Evolutionary conservation across 2,113 vertebrate genomes (phyloP), one percentile per base, ranked within the genome.

Genomic region (Hippolais icterina): DNA sequence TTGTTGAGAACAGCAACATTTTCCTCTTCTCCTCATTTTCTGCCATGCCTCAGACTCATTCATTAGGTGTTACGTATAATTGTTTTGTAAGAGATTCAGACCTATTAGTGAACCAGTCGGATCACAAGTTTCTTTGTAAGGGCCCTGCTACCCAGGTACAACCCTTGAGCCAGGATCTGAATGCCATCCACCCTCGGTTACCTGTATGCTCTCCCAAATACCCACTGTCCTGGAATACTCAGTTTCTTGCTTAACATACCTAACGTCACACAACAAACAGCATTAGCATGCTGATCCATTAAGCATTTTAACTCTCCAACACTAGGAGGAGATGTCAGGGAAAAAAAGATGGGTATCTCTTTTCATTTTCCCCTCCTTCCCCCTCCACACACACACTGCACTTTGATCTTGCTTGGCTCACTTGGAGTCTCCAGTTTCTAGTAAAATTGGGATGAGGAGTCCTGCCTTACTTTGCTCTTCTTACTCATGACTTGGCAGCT

Each of bases 131-230:
- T 27, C 12, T 88, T 79, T 39, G 28, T 12, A 47, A 63, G 11
- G n/a, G 14, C 11, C 23, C 35, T 35, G 27, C 18, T 42, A 44
- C 9, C 21, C 68, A 76, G 3, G 8, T 22, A 49, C 7, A 16
- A n/a, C 11, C 11, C 27, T 39, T 0, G 1, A 75, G 60, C 21
- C 57, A 71, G 15, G 47, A 85, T 68, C 46, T 0, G 0, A 66
- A 37, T 33, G 21, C 33, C 15, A 25, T 33, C 41, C 37, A 83
- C 10, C 12, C 41, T 15, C 0, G 0, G 5, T 39, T 64, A 71
- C 33, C 70, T 56, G 6, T 13, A 39, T 3, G 14, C 35, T 64
- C 33, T 39, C 49, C 33, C 56, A 46, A 59, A 59, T 25, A 50
- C 47, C 44, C 49, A 47, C 19, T 28, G 66, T 15, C 27, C 53